A percentile compares a stretch with the other conserved stretches of the same genome.
These are phyloP conservation scores for Larimichthys crocea DNA, from an alignment of 2,113 vertebrate genomes.

Conservation along the genomic window DNA sequence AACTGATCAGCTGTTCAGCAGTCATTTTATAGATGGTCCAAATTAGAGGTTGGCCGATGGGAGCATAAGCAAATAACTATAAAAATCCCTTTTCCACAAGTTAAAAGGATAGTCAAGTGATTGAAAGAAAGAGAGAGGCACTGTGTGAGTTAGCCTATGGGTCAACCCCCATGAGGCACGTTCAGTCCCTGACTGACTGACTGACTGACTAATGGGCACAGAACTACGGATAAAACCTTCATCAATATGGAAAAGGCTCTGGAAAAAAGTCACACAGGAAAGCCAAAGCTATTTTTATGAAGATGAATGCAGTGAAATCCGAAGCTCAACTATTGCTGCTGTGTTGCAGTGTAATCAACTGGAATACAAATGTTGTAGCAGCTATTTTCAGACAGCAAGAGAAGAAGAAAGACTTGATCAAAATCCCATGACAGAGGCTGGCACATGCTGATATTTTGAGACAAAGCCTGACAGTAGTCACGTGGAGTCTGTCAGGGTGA, in stretches of 20 bases:
- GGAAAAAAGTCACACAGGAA: neutral
- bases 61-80: neutral
- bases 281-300: neutral
- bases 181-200: neutral
- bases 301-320: neutral
- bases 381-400: neutral
- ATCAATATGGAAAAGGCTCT: constrained; percentile 23
- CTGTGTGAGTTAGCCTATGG: neutral
- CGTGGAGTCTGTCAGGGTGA: neutral
- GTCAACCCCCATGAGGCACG: neutral
- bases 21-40: neutral
- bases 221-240: neutral
- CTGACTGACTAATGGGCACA: constrained; percentile 8
- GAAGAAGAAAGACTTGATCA: neutral
- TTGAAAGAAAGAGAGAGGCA: neutral
- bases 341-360: neutral
- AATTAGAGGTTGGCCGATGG: neutral
- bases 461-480: neutral
- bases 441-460: neutral
- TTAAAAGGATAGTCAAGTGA: neutral
- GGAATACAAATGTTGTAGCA: neutral
- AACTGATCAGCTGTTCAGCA: neutral
- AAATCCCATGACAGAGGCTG: neutral
- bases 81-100: neutral
- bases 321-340: neutral